phyloP scores from a whole-genome alignment of 2,888 invertebrate genomes.

The Drosophila picticornis region DNA sequence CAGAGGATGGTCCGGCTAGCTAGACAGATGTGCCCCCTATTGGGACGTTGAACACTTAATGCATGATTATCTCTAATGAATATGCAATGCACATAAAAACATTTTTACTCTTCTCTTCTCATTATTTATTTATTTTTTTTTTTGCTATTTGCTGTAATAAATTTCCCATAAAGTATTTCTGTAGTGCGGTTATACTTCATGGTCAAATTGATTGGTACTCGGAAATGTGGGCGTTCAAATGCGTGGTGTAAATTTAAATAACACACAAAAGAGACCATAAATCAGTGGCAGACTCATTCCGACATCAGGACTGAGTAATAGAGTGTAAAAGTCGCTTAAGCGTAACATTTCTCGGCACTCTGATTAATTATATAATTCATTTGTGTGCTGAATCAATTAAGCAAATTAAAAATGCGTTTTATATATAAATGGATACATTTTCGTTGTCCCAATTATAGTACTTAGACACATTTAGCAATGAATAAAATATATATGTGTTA shows the following conservation, averaged over 20 bases:
- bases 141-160: slow-evolving; percentile 30
- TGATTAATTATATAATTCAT: neutral
- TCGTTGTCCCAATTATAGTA: neutral
- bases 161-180: slow-evolving; percentile 50
- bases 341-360: neutral
- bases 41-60: slow-evolving; percentile 65
- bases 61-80: slow-evolving; percentile 77
- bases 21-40: neutral
- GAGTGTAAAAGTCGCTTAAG: neutral
- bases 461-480: neutral
- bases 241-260: slow-evolving; percentile 22
- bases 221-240: neutral
- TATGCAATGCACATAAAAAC: slow-evolving; percentile 64
- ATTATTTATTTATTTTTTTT: neutral
- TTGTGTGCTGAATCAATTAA: neutral
- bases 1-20: slow-evolving; percentile 22
- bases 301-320: neutral
- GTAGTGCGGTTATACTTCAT: slow-evolving; percentile 51
- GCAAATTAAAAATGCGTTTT: neutral
- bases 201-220: slow-evolving; percentile 32
- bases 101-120: neutral
- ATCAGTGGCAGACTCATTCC: slow-evolving; percentile 23
- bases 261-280: slow-evolving; percentile 32
- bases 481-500: neutral
- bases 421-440: neutral